Percentiles rank a stretch among this genome's conserved stretches.
phyloP scores from a whole-genome alignment of 2,113 vertebrate genomes.

The Eolophus roseicapilla region DNA sequence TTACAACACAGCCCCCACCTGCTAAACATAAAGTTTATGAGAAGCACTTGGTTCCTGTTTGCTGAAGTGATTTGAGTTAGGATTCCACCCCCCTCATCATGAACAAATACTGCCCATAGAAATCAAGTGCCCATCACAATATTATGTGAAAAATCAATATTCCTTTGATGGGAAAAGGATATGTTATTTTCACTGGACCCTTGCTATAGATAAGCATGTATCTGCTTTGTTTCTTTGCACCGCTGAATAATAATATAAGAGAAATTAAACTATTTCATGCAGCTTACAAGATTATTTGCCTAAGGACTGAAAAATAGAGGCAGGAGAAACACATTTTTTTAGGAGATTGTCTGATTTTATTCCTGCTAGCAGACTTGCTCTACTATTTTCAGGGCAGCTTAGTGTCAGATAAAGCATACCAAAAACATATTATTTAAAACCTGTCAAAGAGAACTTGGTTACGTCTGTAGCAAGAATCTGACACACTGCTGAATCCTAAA shows the following conservation, averaged over 20 bases:
- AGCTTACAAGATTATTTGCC: slow-evolving; percentile 49
- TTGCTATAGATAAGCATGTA: background rate
- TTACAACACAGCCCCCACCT: background rate
- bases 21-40: background rate
- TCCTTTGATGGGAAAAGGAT: background rate
- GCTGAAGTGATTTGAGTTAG: background rate
- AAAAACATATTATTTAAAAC: slow-evolving; percentile 59
- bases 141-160: background rate
- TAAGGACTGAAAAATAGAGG: slow-evolving; percentile 34
- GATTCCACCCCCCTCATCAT: background rate
- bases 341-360: slow-evolving; percentile 39
- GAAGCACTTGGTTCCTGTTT: background rate
- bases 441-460: slow-evolving; percentile 11
- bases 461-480: background rate
- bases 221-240: background rate
- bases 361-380: slow-evolving; percentile 15
- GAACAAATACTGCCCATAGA: background rate
- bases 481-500: slow-evolving; percentile 30
- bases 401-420: slow-evolving; percentile 53
- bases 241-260: background rate
- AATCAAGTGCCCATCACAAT: background rate
- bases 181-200: background rate
- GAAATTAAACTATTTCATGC: background rate
- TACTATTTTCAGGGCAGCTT: slow-evolving; percentile 62
- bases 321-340: background rate